Base-by-base conservation (phyloP, 2,113 vertebrate species). In the Menidia beryllina region DNA sequence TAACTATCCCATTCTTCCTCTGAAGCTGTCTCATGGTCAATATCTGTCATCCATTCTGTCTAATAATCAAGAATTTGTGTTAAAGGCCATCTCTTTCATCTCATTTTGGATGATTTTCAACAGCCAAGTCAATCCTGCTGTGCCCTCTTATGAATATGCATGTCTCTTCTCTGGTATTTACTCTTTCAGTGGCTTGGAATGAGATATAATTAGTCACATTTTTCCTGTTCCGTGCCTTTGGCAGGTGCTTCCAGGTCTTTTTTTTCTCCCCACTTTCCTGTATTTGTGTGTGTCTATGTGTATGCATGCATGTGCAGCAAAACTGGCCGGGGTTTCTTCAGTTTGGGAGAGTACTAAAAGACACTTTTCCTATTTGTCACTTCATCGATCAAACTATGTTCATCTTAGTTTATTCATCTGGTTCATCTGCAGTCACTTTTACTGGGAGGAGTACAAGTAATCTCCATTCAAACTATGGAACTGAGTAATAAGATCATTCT, bases 141-240 rank as follows among this genome's bases (percentile, higher is more conserved):
- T 75, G 70, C 86, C 80, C 63, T 43, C 27, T 25, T 68, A 90
- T 91, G 89, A 93, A 93, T 93, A 92, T 92, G 81, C 79, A 92
- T 89, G 81, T 77, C 57, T 81, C 52, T 86, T 83, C 84, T 84
- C 86, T 89, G 76, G 86, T 91, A 89, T 92, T 92, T 92, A 89
- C 80, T 83, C 83, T 86, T 80, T 83, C 74, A 89, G 79, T 91
- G 79, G 82, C 68, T 85, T 82, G 82, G 82, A 91, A 86, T 88
- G 86, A 87, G 81, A 87, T 87, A 72, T 80, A 94, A 93, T 91
- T 92, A 93, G 91, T 87, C 72, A 80, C 79, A 84, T 84, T 89
- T 86, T 86, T 67, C 80, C 70, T 69, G 78, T 75, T 82, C 81
- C 70, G 57, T 82, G 85, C 67, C 72, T 78, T n/a, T 90, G 89